Conservation (phyloP, 1,140 invertebrate genomes). For the Homalodisca vitripennis region DNA sequence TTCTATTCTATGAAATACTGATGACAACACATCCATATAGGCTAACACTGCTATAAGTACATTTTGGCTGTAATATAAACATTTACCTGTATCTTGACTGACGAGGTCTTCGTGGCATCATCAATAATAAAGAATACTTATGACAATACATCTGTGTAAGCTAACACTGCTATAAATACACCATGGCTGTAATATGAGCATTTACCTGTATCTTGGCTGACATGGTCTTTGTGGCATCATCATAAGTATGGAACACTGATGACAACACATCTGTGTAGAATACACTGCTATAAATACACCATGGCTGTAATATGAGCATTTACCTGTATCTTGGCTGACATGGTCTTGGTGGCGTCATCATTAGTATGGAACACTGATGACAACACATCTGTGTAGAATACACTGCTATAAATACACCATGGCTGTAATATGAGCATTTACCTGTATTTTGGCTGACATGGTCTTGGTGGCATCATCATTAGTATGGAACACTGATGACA, state of each 20-base stretch:
- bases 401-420: constrained; percentile 86
- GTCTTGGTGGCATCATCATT: too few relatives aligned
- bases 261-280: constrained; percentile 76
- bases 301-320: constrained; percentile 86
- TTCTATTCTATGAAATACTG: too few relatives aligned
- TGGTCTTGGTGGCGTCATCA: constrained; percentile 62
- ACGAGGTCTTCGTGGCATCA: constrained; percentile 64
- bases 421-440: too few relatives aligned
- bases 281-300: constrained; percentile 81
- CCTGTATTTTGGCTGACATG: too few relatives aligned
- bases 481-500: too few relatives aligned
- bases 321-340: constrained; percentile 81
- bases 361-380: constrained; percentile 66
- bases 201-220: constrained; percentile 82
- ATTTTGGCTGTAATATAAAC: too few relatives aligned
- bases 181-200: constrained; percentile 88
- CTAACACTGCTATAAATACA: constrained; percentile 83
- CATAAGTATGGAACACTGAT: constrained; percentile 63
- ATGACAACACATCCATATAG: too few relatives aligned
- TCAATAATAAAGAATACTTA: constrained; percentile 65
- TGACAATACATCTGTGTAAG: constrained; percentile 73
- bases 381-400: constrained; percentile 74
- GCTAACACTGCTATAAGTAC: too few relatives aligned
- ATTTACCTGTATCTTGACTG: constrained; percentile 82
- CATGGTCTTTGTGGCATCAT: constrained; percentile 64